Percentiles rank a stretch among this genome's conserved stretches.
These are phyloP conservation scores for Orthonevra nobilis DNA, from an alignment of 2,888 invertebrate species.

Conservation along the genomic window DNA sequence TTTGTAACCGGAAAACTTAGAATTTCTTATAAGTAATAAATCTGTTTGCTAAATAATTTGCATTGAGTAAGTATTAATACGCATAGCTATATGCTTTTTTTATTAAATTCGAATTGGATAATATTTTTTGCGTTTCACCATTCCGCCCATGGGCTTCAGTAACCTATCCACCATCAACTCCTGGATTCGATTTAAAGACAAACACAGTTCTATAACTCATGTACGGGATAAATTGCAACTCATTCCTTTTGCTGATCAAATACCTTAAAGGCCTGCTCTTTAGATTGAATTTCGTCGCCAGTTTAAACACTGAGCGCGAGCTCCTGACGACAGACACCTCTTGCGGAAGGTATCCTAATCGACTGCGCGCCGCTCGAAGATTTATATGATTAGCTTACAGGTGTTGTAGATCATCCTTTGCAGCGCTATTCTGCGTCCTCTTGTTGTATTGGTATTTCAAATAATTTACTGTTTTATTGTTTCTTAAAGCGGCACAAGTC, in stretches of 20 bases:
- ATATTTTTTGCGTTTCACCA: conserved; percentile 4
- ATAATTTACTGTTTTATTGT: conserved; percentile 33
- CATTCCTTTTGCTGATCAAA: conserved; percentile 53
- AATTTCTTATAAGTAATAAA: no score
- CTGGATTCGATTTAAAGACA: conserved; percentile 24
- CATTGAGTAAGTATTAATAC: no score
- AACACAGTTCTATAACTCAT: conserved; percentile 7
- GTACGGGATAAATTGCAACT: conserved; percentile 41
- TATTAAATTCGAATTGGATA: no score
- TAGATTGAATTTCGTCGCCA: conserved; percentile 42
- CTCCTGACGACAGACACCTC: not conserved
- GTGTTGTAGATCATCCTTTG: conserved; percentile 56
- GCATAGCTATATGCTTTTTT: no score
- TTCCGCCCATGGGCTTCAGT: not conserved
- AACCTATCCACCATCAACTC: conserved; percentile 14
- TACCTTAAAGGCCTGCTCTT: conserved; percentile 55
- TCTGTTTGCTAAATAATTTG: no score
- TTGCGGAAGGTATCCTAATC: conserved; percentile 43
- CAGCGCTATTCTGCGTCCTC: conserved; percentile 33
- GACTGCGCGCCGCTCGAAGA: conserved; percentile 29
- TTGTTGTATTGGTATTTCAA: conserved; percentile 37
- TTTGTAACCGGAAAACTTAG: no score
- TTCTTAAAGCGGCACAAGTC: conserved; percentile 5
- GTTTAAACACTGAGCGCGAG: conserved; percentile 26
- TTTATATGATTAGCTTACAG: conserved; percentile 62